Base-by-base conservation (phyloP, 2,797 vertebrate species). In the Aeoliscus strigatus region DNA sequence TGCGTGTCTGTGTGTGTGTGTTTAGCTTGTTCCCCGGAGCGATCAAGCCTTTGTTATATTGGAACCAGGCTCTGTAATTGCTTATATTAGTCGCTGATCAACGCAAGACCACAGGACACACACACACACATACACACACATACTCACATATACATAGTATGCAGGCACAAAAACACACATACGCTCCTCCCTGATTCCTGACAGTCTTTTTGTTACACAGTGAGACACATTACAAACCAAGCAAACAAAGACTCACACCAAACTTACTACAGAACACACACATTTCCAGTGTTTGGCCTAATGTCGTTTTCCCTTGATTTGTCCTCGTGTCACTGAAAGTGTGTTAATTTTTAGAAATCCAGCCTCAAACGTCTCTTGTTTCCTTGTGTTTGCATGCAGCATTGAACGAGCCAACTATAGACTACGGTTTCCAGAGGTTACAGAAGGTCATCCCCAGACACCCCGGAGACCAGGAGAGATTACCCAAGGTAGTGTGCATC, bases 361-460 rank as follows among this genome's bases (percentile, higher is more conserved):
- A 69, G 27, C 43, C 34, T 47, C 51, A 37, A 65, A 52, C 37
- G 18, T 55, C 18, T 31, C 15, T 26, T 28, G 10, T 44, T 30
- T 65, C 27, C 59, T 21, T 73, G 28, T 56, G 14, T 66, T 39
- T 59, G 14, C 82, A 69, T 85, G 69, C 77, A 98, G 96, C 96
- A 13, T 90, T 97, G 79, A 97, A 97, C 0, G 94, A 97, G 73
- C 96, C 95, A 56, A 98, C 94, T 82, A 98, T 98, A 68, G 94
- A 98, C 88, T 98, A 98, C 8, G 94, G 96, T 73, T 98, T 98
- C 88, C 96, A 98, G 87, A 89, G 96, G 86, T 89, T 98, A 90
- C 95, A 98, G 90, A 98, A 98, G 88, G 94, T 98, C 77, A 97
- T 97, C 73, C 94, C 96, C 39, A 90, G 94, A 83, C 96, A 97